Evolutionary conservation across 1,140 invertebrate species (phyloP), one percentile per base, ranked within the genome.

Genomic region (Drosophila arizonae): DNA sequence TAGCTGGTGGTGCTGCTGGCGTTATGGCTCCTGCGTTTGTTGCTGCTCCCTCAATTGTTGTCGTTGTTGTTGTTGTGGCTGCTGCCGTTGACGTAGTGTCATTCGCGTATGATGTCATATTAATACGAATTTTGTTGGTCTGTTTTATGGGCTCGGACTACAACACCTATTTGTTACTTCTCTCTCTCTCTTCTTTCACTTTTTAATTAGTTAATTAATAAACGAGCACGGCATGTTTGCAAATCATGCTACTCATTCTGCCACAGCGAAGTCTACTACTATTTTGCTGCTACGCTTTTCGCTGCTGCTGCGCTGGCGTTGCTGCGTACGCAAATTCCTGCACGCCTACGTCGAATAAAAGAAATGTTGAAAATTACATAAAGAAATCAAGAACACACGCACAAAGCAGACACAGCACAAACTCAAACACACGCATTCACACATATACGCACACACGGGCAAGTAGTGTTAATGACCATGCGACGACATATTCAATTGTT

Each of bases 91-190:
- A 33, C 54, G 82, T 87, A 68, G 84, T 88, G 54, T 88, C 84
- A 84, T 88, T 88, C 75, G 79, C 84, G 84, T 88, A 88, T 88
- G 84, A 88, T 88, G 84, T 88, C 84, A 88, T 88, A 66, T 72
- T 77, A 80, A 75, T 50, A 48, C 65, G 60, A 51, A 55, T 69
- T 77, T 24, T 48, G 56, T 48, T 26, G 39, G 51, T 72, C 6
- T 58, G 13, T 6, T 30, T 30, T 58, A 13, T 65, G 54, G 54
- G 50, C 21, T 28, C 15, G 43, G 39, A 36, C 52, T 65, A 76
- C 77, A 72, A 76, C 77, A 76, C 81, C 75, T 80, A 39, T 72
- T 57, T 76, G 21, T 58, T 46, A 26, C 48, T 28, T 70, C 69
- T 66, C 43, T 63, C 15, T 70, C 72, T 66, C 43, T 66, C 43